These are phyloP conservation scores for Eptatretus burgeri DNA, from an alignment of 2,113 vertebrate species.

Conservation along the genomic window DNA sequence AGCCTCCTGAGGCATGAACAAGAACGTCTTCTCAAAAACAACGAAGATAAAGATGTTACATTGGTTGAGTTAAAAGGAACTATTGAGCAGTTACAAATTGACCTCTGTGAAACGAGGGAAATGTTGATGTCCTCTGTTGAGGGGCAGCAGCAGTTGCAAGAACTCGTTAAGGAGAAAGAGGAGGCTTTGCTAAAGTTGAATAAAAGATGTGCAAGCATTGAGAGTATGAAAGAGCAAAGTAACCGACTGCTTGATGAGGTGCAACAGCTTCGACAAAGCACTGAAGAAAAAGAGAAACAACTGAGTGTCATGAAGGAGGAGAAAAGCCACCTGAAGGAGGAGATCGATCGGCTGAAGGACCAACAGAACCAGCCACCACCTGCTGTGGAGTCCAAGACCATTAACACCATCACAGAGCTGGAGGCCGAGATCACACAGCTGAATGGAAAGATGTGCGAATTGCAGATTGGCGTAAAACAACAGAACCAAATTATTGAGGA, in stretches of 20 bases:
- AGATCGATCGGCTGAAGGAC: slow-evolving; percentile 51
- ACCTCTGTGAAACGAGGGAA: slow-evolving; percentile 43
- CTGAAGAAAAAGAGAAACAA: slow-evolving; percentile 58
- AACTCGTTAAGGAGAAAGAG: slow-evolving; percentile 59
- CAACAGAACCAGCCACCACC: slow-evolving; percentile 36
- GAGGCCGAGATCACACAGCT: slow-evolving; percentile 52
- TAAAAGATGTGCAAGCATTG: slow-evolving; percentile 21
- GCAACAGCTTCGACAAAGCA: slow-evolving; percentile 15
- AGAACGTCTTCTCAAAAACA: slow-evolving; percentile 28
- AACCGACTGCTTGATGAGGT: slow-evolving; percentile 15
- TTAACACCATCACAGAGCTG: slow-evolving; percentile 51
- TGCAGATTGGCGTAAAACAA: slow-evolving; percentile 36
- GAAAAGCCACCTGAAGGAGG: slow-evolving; percentile 76
- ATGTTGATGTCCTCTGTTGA: slow-evolving; percentile 40
- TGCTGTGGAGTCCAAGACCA: slow-evolving; percentile 33
- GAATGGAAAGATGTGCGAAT: slow-evolving; percentile 22
- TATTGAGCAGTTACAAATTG: slow-evolving; percentile 27
- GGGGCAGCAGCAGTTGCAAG: slow-evolving; percentile 49
- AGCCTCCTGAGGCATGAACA: slow-evolving; percentile 34
- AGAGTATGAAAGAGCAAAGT: slow-evolving; percentile 17
- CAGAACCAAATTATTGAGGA: slow-evolving; percentile 35
- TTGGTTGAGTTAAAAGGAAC: slow-evolving; percentile 31
- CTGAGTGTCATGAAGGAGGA: slow-evolving; percentile 75
- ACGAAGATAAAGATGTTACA: slow-evolving; percentile 42
- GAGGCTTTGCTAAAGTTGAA: slow-evolving; percentile 23